Percentiles rank a stretch among this genome's conserved stretches.
Conservation (phyloP, 1,140 invertebrate species). For the Araneus ventricosus region DNA sequence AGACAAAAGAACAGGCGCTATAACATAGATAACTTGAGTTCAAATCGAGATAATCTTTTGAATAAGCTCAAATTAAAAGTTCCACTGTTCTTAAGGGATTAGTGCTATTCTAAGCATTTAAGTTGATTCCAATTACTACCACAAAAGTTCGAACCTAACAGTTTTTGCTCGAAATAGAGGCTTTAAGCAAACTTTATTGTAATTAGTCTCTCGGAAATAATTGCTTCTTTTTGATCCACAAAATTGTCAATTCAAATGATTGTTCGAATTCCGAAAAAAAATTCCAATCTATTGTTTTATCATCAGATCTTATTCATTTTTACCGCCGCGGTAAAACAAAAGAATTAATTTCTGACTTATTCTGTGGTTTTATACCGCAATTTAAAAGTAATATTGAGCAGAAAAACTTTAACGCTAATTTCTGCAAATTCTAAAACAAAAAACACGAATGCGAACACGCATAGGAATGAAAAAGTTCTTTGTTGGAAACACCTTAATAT, state of each 20-base stretch:
- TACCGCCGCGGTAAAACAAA: background rate
- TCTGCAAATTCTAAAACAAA: background rate
- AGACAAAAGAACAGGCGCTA: background rate
- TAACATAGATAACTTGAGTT: background rate
- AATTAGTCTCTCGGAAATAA: constrained; percentile 19
- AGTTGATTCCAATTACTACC: constrained; percentile 15
- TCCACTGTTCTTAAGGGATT: background rate
- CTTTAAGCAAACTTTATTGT: background rate
- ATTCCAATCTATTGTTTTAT: constrained; percentile 34
- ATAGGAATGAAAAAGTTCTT: constrained; percentile 1
- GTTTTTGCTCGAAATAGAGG: background rate
- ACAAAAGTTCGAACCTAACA: background rate
- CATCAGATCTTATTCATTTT: constrained; percentile 19
- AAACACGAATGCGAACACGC: background rate
- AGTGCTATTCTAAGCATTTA: background rate
- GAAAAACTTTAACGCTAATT: background rate
- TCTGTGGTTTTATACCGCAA: background rate
- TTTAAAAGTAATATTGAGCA: background rate
- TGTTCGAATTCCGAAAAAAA: background rate
- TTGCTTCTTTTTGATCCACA: background rate
- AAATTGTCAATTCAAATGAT: constrained; percentile 12
- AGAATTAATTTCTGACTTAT: constrained; percentile 29
- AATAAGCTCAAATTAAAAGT: background rate
- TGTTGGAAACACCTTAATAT: background rate
- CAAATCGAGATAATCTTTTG: background rate